Conservation (phyloP, 1,140 invertebrate genomes). For the Carposina sasakii region DNA sequence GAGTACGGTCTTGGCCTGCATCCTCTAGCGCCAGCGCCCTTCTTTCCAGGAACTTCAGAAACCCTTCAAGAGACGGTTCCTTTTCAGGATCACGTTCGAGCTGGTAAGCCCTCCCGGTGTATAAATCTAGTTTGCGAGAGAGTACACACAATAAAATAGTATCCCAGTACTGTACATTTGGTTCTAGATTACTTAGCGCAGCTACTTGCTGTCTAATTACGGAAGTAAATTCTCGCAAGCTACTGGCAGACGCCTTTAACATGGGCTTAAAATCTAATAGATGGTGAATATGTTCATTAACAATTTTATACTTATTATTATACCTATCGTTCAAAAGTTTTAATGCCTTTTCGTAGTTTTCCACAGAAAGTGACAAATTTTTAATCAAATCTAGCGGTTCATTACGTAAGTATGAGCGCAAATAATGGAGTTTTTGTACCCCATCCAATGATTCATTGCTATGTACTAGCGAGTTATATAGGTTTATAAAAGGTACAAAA, state of each 20-base stretch:
- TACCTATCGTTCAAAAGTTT: background rate
- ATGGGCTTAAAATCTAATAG: background rate
- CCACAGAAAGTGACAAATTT: background rate
- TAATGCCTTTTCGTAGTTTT: background rate
- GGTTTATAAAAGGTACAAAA: background rate
- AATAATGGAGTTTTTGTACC: constrained; percentile 5
- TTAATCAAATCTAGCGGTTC: constrained; percentile 3
- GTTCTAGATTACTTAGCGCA: background rate
- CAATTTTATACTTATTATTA: background rate
- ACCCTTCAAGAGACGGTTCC: background rate
- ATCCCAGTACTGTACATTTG: background rate
- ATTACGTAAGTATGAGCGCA: background rate
- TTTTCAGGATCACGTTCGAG: background rate
- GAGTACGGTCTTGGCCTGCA: too few species aligned
- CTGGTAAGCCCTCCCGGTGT: background rate
- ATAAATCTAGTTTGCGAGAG: background rate
- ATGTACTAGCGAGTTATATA: background rate
- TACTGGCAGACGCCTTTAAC: background rate
- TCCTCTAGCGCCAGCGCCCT: background rate
- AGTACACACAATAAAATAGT: background rate
- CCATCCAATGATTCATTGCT: background rate
- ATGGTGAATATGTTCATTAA: background rate
- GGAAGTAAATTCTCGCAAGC: background rate
- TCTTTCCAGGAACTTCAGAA: background rate
- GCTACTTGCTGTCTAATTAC: background rate